Percentiles rank a stretch among this genome's conserved stretches.
Evolutionary conservation across 2,888 invertebrate species (phyloP).

Genomic region (Microdon myrmicae): DNA sequence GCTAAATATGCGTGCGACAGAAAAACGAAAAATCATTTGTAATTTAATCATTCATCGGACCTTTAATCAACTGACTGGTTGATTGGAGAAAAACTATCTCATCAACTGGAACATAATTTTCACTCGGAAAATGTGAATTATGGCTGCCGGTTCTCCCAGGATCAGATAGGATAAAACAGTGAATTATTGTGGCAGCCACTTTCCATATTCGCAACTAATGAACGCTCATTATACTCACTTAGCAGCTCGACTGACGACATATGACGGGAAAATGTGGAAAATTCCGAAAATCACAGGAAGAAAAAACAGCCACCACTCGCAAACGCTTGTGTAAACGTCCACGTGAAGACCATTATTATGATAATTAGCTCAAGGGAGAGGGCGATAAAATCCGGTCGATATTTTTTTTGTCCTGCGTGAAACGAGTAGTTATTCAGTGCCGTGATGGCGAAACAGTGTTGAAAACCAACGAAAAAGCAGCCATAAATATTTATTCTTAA

Average conservation of each 20-base stretch:
- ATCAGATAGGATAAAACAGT: constrained; percentile 48
- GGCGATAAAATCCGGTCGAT: too few species aligned
- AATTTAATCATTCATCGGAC: constrained; percentile 38
- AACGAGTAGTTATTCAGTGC: too few species aligned
- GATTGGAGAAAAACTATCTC: constrained; percentile 38
- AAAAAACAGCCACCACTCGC: constrained; percentile 12
- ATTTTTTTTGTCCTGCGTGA: too few species aligned
- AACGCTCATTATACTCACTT: constrained; percentile 50
- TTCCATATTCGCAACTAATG: constrained; percentile 52
- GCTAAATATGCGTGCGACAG: neutral
- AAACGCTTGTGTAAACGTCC: constrained; percentile 31
- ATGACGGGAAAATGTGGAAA: constrained; percentile 45
- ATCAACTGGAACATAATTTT: constrained; percentile 48
- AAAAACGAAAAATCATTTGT: constrained; percentile 11
- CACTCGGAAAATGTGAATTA: constrained; percentile 46
- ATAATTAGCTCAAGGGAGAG: too few species aligned
- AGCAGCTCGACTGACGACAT: constrained; percentile 52
- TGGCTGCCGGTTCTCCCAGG: constrained; percentile 17
- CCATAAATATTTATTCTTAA: too few species aligned
- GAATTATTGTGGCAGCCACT: constrained; percentile 51
- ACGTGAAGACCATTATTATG: constrained; percentile 48
- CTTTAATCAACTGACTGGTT: constrained; percentile 15
- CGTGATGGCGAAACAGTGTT: too few species aligned
- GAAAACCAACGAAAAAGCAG: too few species aligned
- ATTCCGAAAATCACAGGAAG: constrained; percentile 29